Base-by-base conservation (phyloP, 2,113 vertebrate species). In the Rutilus rutilus region DNA sequence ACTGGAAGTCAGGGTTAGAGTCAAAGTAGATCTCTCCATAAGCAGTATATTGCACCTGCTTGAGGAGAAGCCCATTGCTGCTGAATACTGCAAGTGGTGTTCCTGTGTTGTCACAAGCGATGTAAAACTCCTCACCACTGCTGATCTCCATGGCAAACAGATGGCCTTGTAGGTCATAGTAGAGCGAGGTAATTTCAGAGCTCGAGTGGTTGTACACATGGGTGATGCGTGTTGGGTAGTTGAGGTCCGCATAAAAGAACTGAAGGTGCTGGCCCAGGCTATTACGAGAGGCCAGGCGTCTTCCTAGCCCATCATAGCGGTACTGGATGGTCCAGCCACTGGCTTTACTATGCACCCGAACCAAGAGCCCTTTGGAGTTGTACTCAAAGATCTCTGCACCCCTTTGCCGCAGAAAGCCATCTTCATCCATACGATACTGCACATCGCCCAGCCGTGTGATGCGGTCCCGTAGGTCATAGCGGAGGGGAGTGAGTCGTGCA, bases 81-180 rank as follows among this genome's bases (percentile, higher is more conserved):
- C 97, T 99, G 90, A 99, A 99, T 84, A 99, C 97, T 39, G 98
- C 98, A 89, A 99, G 86, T 0, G 98, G 98, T 0, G 98, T 99
- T 9, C 98, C 98, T 0, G 98, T 99, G 89, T 99, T 99, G 89
- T 99, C 98, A 5, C 97, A 98, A 0, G 98, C 98, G 27, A 99
- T 99, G 87, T 99, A 99, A 93, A 98, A 99, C 92, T 99, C 98
- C 0, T 99, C 97, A 27, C 98, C 98, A 4, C 98, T 99, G 93
- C 98, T 99, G 88, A 99, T 98, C 90, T 99, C 98, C 98, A 99
- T 99, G 8, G 98, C 98, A 88, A 99, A 99, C 76, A 99, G 96
- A 65, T 99, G 98, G 47, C 98, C 98, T 92, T 99, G 98, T 79
- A 99, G 93, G 83, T 99, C 98, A 2, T 99, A 99, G 90, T 99